Evolutionary conservation across 2,888 invertebrate species (phyloP).

Genomic region (Tethea ocularis): DNA sequence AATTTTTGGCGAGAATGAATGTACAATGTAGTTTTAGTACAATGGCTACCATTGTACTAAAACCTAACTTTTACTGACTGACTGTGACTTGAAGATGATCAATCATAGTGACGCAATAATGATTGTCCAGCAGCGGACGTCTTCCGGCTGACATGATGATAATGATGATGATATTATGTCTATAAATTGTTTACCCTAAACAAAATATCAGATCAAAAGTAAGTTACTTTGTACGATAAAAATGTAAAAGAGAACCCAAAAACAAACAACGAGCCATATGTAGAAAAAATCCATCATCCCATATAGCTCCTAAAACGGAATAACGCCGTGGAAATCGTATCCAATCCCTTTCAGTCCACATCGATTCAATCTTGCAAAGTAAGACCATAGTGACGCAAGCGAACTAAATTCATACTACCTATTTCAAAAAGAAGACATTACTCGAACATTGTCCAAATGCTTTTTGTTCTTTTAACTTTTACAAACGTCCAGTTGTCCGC

Average conservation of each 20-base stretch:
- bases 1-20: no score
- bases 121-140: no score
- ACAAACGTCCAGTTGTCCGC: conserved; percentile 5
- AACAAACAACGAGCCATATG: not conserved
- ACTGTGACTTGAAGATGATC: no score
- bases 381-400: conserved; percentile 24
- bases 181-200: no score
- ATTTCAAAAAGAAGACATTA: conserved; percentile 1
- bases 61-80: no score
- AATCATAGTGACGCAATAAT: no score
- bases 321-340: conserved; percentile 28
- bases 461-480: conserved; percentile 6
- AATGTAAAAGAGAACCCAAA: not conserved
- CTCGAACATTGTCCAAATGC: not conserved
- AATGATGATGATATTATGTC: no score
- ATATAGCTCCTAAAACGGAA: not conserved
- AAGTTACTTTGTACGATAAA: no score
- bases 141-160: no score
- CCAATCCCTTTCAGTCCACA: conserved; percentile 33
- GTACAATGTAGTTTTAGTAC: no score
- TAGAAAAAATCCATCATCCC: not conserved
- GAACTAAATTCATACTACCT: conserved; percentile 1
- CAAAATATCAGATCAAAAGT: not conserved
- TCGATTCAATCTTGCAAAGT: conserved; percentile 49
- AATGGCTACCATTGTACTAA: no score